phyloP scores from a whole-genome alignment of 64 coral and sea anemone species.

The Dendronephthya gigantea region DNA sequence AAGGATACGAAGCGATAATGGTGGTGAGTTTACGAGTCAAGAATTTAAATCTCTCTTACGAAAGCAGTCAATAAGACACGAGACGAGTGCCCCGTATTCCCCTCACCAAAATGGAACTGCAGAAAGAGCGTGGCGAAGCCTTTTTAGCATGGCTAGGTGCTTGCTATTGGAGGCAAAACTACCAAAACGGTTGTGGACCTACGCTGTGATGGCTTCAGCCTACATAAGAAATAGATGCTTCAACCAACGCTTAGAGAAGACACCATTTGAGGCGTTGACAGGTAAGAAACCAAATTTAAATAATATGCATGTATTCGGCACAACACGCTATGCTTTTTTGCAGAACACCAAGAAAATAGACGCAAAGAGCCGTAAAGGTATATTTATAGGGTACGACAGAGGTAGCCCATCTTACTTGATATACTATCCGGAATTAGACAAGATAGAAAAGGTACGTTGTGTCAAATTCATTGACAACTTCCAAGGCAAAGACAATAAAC shows the following conservation, averaged over 20 bases:
- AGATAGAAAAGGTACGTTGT: conserved; percentile 7
- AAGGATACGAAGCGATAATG: conserved; percentile 37
- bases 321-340: conserved; percentile 20
- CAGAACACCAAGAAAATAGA: conserved; percentile 32
- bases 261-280: conserved; percentile 28
- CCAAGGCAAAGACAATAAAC: no score
- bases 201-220: conserved; percentile 23
- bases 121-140: background rate
- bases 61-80: conserved; percentile 10
- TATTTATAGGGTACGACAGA: conserved; percentile 36
- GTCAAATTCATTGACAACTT: no score
- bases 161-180: conserved; percentile 23
- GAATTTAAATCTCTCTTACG: conserved; percentile 6
- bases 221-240: conserved; percentile 35
- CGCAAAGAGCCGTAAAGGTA: conserved; percentile 2
- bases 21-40: conserved; percentile 19
- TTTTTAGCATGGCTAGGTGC: conserved; percentile 30
- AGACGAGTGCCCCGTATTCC: conserved; percentile 23
- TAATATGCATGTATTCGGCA: conserved; percentile 34
- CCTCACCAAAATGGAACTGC: conserved; percentile 30
- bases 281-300: conserved; percentile 14
- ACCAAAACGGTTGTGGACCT: conserved; percentile 27
- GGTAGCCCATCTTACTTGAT: conserved; percentile 30
- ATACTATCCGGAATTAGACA: conserved; percentile 17
- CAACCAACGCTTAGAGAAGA: conserved; percentile 16